Conservation (phyloP, 2,888 invertebrate genomes). For the Cryptus armator region DNA sequence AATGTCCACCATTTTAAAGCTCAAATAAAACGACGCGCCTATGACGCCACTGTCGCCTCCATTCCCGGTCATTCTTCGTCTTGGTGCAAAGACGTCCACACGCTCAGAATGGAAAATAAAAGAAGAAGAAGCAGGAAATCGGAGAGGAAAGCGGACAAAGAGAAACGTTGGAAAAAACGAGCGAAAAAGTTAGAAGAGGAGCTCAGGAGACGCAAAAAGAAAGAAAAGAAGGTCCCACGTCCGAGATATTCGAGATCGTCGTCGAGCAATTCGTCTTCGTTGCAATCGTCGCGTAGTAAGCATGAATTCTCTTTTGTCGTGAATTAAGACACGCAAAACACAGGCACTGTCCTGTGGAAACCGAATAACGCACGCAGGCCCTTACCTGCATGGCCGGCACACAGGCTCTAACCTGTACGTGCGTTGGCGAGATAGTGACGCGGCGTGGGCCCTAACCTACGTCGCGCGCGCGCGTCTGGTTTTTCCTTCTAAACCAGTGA, state of each 20-base stretch:
- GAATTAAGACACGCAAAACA: not conserved
- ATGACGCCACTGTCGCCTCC: not conserved
- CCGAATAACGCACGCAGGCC: too few species aligned
- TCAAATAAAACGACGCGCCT: too few species aligned
- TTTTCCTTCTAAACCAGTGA: not conserved
- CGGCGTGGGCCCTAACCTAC: not conserved
- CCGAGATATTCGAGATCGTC: slow-evolving; percentile 3
- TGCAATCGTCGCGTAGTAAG: not conserved
- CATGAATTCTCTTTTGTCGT: not conserved
- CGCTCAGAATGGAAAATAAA: slow-evolving; percentile 1
- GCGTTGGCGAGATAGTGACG: not conserved
- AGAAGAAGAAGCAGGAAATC: not conserved
- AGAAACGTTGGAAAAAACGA: not conserved
- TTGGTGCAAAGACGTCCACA: slow-evolving; percentile 6
- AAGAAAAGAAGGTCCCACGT: not conserved
- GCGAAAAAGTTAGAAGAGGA: not conserved
- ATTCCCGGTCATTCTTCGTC: not conserved
- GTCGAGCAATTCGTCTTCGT: not conserved
- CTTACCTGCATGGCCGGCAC: too few species aligned
- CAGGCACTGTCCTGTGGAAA: not conserved
- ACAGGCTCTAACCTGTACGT: not conserved
- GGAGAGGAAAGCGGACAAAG: not conserved
- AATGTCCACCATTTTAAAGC: too few species aligned
- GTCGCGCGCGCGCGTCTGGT: not conserved
- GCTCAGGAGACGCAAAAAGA: not conserved